These are phyloP conservation scores for Drosophila sulfurigaster DNA, from an alignment of 1,140 invertebrate species.

Conservation along the genomic window DNA sequence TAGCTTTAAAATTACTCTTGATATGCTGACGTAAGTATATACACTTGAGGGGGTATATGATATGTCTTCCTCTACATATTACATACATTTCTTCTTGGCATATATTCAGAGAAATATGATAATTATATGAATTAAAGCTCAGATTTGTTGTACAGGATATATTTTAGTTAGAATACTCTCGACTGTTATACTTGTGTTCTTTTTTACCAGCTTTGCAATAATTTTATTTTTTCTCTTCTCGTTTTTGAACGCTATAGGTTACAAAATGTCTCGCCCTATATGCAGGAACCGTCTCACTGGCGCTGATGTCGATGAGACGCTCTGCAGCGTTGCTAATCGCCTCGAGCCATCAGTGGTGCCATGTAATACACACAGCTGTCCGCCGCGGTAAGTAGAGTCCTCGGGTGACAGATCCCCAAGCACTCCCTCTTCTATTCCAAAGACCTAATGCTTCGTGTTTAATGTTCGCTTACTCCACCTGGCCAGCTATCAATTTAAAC, in stretches of 20 bases:
- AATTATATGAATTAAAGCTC: too few species aligned
- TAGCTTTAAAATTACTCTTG: too few species aligned
- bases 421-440: neutral
- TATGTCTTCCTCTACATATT: too few species aligned
- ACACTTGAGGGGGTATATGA: too few species aligned
- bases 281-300: constrained; percentile 91
- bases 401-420: constrained; percentile 36
- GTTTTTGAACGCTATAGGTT: constrained; percentile 87
- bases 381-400: constrained; percentile 90
- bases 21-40: too few species aligned
- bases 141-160: too few species aligned
- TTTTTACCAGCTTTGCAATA: constrained; percentile 32
- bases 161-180: neutral
- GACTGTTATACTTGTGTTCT: neutral
- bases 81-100: too few species aligned
- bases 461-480: constrained; percentile 53
- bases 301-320: constrained; percentile 90
- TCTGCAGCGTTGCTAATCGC: constrained; percentile 91
- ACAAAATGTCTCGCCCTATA: constrained; percentile 92
- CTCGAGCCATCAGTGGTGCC: constrained; percentile 91
- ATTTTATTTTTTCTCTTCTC: constrained; percentile 23
- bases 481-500: constrained; percentile 75
- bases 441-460: neutral
- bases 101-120: too few species aligned
- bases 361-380: constrained; percentile 94